Conservation (phyloP, 1,140 invertebrate species). For the Drosophila neocordata region DNA sequence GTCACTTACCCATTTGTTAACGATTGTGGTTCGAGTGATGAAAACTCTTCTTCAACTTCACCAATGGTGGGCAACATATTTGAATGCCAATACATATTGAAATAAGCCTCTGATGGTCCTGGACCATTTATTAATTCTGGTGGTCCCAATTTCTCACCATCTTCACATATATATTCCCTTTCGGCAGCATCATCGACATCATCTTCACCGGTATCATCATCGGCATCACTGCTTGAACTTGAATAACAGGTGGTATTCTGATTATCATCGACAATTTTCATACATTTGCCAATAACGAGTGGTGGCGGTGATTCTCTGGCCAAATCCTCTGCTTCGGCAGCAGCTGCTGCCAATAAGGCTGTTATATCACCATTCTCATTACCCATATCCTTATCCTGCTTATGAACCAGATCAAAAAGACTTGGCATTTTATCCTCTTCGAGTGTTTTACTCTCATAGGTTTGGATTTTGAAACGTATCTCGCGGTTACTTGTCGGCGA, state of each 20-base stretch:
- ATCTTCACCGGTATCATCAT: conserved; percentile 46
- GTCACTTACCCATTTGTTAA: conserved; percentile 74
- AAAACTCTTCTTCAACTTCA: conserved; percentile 86
- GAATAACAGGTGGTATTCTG: conserved; percentile 66
- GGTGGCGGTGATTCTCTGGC: conserved; percentile 67
- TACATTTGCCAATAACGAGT: conserved; percentile 73
- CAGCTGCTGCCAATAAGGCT: conserved; percentile 55
- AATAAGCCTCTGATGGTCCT: conserved; percentile 79
- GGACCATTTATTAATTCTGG: conserved; percentile 80
- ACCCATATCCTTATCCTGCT: conserved; percentile 68
- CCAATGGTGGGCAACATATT: conserved; percentile 86
- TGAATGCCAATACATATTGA: conserved; percentile 81
- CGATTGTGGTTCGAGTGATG: conserved; percentile 76
- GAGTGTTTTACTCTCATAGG: conserved; percentile 72
- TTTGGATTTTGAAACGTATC: conserved; percentile 80
- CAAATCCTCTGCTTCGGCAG: conserved; percentile 59
- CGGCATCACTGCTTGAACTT: conserved; percentile 71
- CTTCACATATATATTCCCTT: conserved; percentile 75
- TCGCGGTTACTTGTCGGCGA: conserved; percentile 63
- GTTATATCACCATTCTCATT: conserved; percentile 47
- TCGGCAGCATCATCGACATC: conserved; percentile 67
- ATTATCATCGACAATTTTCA: conserved; percentile 65
- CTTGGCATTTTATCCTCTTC: conserved; percentile 84
- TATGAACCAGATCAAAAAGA: conserved; percentile 88
- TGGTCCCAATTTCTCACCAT: conserved; percentile 80